Evolutionary conservation across 2,888 invertebrate species (phyloP).

Genomic region (Apocheima hispidaria): DNA sequence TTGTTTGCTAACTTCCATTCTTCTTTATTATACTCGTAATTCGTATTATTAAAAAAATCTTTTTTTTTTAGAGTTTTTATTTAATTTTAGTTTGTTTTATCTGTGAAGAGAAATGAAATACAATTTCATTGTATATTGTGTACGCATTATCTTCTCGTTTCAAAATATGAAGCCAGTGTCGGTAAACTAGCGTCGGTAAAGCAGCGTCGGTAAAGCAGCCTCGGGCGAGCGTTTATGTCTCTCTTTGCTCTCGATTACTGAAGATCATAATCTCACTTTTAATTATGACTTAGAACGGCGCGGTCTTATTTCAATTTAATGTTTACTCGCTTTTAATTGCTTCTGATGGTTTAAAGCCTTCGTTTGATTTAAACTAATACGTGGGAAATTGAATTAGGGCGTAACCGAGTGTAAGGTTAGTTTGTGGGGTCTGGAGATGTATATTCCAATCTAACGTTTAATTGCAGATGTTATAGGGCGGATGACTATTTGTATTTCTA

Average conservation of each 20-base stretch:
- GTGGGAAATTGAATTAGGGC: conserved; percentile 41
- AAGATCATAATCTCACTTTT: conserved; percentile 58
- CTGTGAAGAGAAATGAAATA: no score
- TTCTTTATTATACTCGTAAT: background rate
- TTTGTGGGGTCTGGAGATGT: conserved; percentile 10
- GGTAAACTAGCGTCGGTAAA: conserved; percentile 43
- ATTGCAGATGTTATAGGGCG: conserved; percentile 11
- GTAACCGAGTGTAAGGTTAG: background rate
- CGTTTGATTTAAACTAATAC: conserved; percentile 37
- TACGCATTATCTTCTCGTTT: conserved; percentile 1
- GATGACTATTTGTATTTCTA: background rate
- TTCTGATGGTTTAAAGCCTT: conserved; percentile 42
- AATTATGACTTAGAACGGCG: conserved; percentile 56
- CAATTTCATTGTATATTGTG: background rate
- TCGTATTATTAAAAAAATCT: no score
- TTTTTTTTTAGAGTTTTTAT: no score
- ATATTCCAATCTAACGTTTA: background rate
- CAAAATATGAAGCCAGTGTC: background rate
- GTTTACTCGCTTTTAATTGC: conserved; percentile 54
- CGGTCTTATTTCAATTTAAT: conserved; percentile 52
- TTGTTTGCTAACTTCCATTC: background rate
- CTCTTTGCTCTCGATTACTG: conserved; percentile 60
- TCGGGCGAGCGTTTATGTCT: conserved; percentile 62
- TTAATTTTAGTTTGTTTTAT: no score
- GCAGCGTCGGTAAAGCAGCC: conserved; percentile 37